Conservation (phyloP, 2,888 invertebrate species). For the Tetranychus piercei region DNA sequence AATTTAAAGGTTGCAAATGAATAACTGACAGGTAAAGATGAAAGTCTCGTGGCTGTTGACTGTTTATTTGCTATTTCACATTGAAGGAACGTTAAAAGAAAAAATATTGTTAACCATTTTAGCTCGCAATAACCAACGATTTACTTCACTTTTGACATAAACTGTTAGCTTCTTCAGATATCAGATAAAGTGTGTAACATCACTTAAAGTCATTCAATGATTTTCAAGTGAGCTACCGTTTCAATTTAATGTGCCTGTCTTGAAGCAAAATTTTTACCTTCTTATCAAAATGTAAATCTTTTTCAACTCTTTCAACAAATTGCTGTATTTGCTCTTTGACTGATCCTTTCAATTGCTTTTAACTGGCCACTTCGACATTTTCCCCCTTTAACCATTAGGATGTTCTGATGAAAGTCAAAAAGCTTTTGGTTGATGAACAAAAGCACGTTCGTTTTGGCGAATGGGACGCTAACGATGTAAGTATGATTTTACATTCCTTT, state of each 20-base stretch:
- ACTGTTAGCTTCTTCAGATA: neutral
- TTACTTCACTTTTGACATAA: neutral
- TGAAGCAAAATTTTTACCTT: no score
- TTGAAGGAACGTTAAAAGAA: neutral
- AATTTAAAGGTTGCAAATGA: neutral
- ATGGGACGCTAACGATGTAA: constrained; percentile 81
- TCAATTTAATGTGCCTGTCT: neutral
- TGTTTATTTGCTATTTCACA: no score
- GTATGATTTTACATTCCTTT: constrained; percentile 27
- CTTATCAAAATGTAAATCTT: no score
- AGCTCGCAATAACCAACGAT: neutral
- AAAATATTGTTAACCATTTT: neutral
- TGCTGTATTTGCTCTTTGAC: neutral
- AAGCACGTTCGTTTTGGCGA: constrained; percentile 79
- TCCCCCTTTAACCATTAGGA: constrained; percentile 48
- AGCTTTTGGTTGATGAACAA: constrained; percentile 64
- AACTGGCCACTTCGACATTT: neutral
- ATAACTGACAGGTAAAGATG: neutral
- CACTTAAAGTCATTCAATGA: neutral
- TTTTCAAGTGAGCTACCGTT: neutral
- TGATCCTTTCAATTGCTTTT: neutral
- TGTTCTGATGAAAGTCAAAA: constrained; percentile 60
- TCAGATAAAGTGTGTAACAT: no score
- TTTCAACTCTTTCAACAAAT: neutral
- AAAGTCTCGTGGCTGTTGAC: neutral